phyloP scores from a whole-genome alignment of 2,113 vertebrate genomes.

The Nothobranchius furzeri region DNA sequence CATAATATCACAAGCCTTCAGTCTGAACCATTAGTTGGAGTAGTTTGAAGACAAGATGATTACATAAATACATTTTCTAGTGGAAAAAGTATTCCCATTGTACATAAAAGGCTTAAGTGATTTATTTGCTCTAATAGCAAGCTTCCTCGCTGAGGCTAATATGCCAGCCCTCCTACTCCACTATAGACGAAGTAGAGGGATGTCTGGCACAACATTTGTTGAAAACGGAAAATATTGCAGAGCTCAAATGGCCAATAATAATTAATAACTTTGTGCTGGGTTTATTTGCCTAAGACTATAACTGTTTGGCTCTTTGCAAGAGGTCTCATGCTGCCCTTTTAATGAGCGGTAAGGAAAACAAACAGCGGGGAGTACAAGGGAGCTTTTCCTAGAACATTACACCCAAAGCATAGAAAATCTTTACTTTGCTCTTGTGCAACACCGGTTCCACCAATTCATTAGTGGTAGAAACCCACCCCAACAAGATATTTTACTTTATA shows the following conservation, averaged over 20 bases:
- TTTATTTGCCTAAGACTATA: slow-evolving; percentile 8
- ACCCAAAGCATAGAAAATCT: background rate
- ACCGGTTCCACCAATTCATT: background rate
- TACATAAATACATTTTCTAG: background rate
- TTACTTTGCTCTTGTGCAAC: background rate
- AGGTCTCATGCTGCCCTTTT: background rate
- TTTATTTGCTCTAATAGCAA: background rate
- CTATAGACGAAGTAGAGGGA: background rate
- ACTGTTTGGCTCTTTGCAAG: background rate
- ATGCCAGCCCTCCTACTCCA: background rate
- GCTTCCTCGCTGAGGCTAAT: background rate
- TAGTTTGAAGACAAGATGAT: background rate
- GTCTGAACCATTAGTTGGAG: background rate
- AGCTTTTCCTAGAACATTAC: background rate
- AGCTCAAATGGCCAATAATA: slow-evolving; percentile 12
- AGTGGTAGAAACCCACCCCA: background rate
- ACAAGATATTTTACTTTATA: background rate
- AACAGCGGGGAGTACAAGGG: background rate
- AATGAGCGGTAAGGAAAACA: slow-evolving; percentile 3
- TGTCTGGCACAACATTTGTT: background rate
- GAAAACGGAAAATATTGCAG: slow-evolving; percentile 4
- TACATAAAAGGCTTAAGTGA: background rate
- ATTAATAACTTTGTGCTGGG: background rate
- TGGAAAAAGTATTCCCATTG: background rate
- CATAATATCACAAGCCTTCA: background rate